Conservation (phyloP, 2,113 vertebrate genomes). For the Scartelaos histophorus region DNA sequence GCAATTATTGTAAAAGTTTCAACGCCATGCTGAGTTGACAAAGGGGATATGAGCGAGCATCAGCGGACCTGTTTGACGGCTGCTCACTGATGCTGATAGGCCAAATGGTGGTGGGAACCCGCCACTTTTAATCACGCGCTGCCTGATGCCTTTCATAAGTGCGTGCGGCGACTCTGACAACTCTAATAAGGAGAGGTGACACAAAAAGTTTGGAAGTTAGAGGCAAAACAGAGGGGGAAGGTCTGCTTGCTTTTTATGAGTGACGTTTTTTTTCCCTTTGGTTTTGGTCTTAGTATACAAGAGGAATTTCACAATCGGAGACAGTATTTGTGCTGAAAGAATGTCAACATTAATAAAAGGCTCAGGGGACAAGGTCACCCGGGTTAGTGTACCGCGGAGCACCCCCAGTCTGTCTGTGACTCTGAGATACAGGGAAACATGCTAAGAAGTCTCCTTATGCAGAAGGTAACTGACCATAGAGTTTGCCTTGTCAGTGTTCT, state of each 20-base stretch:
- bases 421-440: slow-evolving; percentile 79
- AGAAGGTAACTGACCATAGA: slow-evolving; percentile 55
- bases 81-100: slow-evolving; percentile 80
- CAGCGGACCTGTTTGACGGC: slow-evolving; percentile 71
- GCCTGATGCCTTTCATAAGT: slow-evolving; percentile 88
- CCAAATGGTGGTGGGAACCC: slow-evolving; percentile 80
- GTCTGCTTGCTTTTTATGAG: slow-evolving; percentile 80
- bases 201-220: slow-evolving; percentile 89
- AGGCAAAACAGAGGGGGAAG: slow-evolving; percentile 87
- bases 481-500: slow-evolving; percentile 75
- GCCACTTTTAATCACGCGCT: slow-evolving; percentile 83
- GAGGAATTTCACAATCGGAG: slow-evolving; percentile 90
- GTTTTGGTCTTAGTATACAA: slow-evolving; percentile 65
- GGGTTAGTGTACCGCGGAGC: slow-evolving; percentile 67
- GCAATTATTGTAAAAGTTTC: slow-evolving; percentile 84
- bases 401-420: slow-evolving; percentile 79
- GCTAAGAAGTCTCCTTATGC: slow-evolving; percentile 82
- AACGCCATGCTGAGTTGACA: slow-evolving; percentile 63
- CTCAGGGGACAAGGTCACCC: slow-evolving; percentile 82
- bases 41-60: slow-evolving; percentile 76
- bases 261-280: slow-evolving; percentile 27
- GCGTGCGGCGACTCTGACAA: slow-evolving; percentile 87
- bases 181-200: slow-evolving; percentile 86
- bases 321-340: slow-evolving; percentile 97
- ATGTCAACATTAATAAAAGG: slow-evolving; percentile 97